Evolutionary conservation across 2,113 vertebrate genomes (phyloP).

Genomic region (Cettia cetti): DNA sequence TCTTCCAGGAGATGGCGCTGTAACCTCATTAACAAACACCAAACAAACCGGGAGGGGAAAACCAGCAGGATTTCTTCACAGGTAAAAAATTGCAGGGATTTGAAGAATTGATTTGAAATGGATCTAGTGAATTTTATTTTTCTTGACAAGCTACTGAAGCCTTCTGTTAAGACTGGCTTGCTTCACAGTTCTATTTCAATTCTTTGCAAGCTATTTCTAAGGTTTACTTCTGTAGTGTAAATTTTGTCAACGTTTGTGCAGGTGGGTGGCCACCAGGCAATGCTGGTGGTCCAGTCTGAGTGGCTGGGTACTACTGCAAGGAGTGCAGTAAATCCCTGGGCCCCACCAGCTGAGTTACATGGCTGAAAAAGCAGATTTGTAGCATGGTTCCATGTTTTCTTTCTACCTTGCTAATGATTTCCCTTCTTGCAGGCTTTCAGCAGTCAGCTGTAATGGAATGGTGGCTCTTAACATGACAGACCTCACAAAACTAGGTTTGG

Average conservation of each 20-base stretch:
- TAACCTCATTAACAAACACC: constrained; percentile 23
- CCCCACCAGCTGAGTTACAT: rapidly evolving
- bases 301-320: neutral
- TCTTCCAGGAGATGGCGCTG: constrained; percentile 73
- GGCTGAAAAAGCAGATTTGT: neutral
- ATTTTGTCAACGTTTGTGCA: neutral
- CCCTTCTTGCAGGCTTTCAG: neutral
- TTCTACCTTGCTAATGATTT: neutral
- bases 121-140: neutral
- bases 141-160: neutral
- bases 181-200: neutral
- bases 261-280: neutral
- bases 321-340: neutral
- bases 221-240: rapidly evolving
- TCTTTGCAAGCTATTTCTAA: neutral
- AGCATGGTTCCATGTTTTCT: neutral
- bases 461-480: neutral
- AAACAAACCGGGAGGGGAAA: rapidly evolving
- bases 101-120: neutral
- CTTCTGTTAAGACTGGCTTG: neutral
- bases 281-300: neutral
- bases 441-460: neutral
- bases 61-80: neutral
- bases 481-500: neutral
- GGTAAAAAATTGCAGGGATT: rapidly evolving